Conservation (phyloP, 2,113 vertebrate species). For the Tympanuchus pallidicinctus region DNA sequence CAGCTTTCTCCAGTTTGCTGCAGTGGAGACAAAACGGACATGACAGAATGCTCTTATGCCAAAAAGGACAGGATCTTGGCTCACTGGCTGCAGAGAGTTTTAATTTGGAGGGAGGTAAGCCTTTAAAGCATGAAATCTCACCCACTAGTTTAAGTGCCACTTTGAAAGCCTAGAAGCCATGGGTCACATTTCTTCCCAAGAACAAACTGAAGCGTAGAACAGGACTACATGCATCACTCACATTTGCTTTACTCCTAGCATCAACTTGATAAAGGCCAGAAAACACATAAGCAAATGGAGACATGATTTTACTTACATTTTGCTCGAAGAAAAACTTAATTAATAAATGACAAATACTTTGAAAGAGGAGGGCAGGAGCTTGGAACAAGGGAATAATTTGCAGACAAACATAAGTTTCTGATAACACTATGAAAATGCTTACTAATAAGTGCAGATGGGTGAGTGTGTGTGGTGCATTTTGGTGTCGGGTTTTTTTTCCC, state of each 20-base stretch:
- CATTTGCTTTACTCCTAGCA: background rate
- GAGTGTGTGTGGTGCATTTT: too few species aligned
- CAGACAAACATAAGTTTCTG: background rate
- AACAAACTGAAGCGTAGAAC: background rate
- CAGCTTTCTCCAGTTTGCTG: background rate
- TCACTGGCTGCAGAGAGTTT: background rate
- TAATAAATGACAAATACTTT: background rate
- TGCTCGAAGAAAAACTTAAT: background rate
- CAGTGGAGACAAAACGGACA: background rate
- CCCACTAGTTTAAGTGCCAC: background rate
- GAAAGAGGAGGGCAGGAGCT: background rate
- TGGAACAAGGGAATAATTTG: background rate
- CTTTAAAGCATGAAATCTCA: background rate
- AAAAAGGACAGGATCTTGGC: background rate
- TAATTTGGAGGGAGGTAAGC: background rate
- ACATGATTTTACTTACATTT: background rate
- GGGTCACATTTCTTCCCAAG: background rate
- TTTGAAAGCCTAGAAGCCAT: background rate
- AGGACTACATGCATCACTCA: accelerated
- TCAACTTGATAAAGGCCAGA: background rate
- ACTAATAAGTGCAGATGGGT: background rate
- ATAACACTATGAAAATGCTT: background rate
- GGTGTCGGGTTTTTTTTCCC: background rate
- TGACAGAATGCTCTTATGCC: background rate
- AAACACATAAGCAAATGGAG: background rate